These are phyloP conservation scores for Acomys russatus DNA, from an alignment of 2,797 vertebrate species.

Conservation along the genomic window DNA sequence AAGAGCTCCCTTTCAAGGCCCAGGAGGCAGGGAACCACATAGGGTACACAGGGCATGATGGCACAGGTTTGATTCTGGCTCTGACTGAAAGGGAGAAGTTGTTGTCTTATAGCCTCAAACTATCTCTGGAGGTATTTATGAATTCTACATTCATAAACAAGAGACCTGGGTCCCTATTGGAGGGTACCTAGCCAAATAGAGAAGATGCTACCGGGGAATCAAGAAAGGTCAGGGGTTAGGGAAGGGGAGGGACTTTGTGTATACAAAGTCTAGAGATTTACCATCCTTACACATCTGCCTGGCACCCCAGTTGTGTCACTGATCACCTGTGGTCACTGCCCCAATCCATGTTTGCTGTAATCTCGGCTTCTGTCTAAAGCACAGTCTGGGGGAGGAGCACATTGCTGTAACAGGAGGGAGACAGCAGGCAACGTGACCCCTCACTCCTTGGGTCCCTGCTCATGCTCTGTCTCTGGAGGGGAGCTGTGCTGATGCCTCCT, in stretches of 20 bases:
- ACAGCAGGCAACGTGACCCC: background rate
- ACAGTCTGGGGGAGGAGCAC: constrained; percentile 32
- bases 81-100: background rate
- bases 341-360: constrained; percentile 57
- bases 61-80: background rate
- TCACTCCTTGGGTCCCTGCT: constrained; percentile 61
- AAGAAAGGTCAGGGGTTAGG: constrained; percentile 72
- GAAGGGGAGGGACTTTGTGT: constrained; percentile 70
- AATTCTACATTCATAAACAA: constrained; percentile 89
- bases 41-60: constrained; percentile 55
- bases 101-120: constrained; percentile 82
- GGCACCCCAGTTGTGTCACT: constrained; percentile 49
- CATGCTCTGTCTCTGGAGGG: constrained; percentile 21
- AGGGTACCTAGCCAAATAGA: constrained; percentile 75
- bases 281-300: constrained; percentile 80
- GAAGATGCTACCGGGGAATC: constrained; percentile 60
- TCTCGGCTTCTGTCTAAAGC: constrained; percentile 64
- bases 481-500: constrained; percentile 6
- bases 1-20: constrained; percentile 86
- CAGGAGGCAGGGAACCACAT: constrained; percentile 70
- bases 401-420: constrained; percentile 62
- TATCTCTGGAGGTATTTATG: constrained; percentile 88
- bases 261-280: constrained; percentile 86
- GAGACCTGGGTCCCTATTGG: constrained; percentile 80
- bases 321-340: constrained; percentile 18